Evolutionary conservation across 2,888 invertebrate species (phyloP).

Genomic region (Cheilosia vulpina): DNA sequence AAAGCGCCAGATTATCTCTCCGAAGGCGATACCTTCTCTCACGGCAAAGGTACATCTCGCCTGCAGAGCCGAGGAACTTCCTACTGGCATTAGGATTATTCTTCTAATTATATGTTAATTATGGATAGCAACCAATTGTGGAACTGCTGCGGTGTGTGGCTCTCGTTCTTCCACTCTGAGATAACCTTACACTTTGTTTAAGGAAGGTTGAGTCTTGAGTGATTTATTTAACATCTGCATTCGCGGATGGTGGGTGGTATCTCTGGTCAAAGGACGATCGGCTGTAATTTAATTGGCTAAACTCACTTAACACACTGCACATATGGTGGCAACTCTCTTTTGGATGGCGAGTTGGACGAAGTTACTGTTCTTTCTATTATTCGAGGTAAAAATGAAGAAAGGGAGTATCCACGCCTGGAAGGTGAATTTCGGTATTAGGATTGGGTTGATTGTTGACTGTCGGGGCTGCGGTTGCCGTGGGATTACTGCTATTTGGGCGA

Average conservation of each 20-base stretch:
- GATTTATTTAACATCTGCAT: conserved; percentile 57
- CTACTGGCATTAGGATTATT: conserved; percentile 40
- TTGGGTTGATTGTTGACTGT: too few species aligned
- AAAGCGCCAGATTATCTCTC: conserved; percentile 49
- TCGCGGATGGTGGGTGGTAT: conserved; percentile 23
- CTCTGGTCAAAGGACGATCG: conserved; percentile 34
- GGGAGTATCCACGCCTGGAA: too few species aligned
- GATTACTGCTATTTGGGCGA: too few species aligned
- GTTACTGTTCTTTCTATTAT: too few species aligned
- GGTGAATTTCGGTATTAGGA: too few species aligned
- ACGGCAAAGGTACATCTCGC: conserved; percentile 6
- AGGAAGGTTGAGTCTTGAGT: conserved; percentile 15
- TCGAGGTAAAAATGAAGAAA: too few species aligned
- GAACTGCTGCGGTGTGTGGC: conserved; percentile 63
- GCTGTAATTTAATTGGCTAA: too few species aligned
- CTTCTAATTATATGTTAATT: conserved; percentile 71
- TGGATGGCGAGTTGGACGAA: too few species aligned
- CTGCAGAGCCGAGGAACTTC: conserved; percentile 7
- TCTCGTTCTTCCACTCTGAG: conserved; percentile 61
- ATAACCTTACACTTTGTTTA: conserved; percentile 33
- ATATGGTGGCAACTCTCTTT: too few species aligned
- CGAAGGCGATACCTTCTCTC: conserved; percentile 14
- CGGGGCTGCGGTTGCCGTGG: too few species aligned
- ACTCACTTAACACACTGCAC: too few species aligned
- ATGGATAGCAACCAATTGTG: conserved; percentile 59